A percentile compares a stretch with the other conserved stretches of the same genome.
Evolutionary conservation across 2,888 invertebrate species (phyloP).

Genomic region (Acanthosepion lycidas): DNA sequence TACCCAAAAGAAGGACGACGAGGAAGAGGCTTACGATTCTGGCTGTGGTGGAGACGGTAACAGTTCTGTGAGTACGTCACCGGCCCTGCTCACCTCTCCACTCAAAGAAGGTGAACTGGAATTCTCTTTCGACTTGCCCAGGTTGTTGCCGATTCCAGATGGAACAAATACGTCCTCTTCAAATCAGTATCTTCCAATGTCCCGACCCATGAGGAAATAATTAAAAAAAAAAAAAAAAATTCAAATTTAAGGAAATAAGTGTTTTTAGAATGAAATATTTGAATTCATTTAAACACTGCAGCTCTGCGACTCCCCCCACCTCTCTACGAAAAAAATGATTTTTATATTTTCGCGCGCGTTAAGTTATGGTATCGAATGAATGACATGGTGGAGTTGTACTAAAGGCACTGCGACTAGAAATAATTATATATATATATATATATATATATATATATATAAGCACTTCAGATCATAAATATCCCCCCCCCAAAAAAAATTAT

Average conservation of each 20-base stretch:
- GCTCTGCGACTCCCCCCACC: too few relatives aligned
- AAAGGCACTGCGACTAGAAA: too few relatives aligned
- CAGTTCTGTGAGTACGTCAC: background rate
- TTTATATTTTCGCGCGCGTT: background rate
- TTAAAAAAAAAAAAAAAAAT: background rate
- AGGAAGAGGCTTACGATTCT: background rate
- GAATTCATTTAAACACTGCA: too few relatives aligned
- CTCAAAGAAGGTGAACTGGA: background rate
- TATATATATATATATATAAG: too few relatives aligned
- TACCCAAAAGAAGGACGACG: background rate
- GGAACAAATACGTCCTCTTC: background rate
- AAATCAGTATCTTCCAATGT: background rate
- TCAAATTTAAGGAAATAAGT: background rate
- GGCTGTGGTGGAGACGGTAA: background rate
- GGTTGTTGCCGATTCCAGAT: background rate
- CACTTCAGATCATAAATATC: too few relatives aligned
- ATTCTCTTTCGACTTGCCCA: background rate
- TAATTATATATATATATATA: too few relatives aligned
- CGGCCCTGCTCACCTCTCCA: background rate
- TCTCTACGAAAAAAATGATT: background rate
- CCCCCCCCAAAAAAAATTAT: too few relatives aligned
- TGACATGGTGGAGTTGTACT: too few relatives aligned
- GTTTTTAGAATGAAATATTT: background rate
- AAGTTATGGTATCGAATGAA: background rate
- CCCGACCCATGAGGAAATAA: background rate